A percentile compares a stretch with the other conserved stretches of the same genome.
phyloP scores from a whole-genome alignment of 2,797 vertebrate genomes.

The Cetoscarus ocellatus region DNA sequence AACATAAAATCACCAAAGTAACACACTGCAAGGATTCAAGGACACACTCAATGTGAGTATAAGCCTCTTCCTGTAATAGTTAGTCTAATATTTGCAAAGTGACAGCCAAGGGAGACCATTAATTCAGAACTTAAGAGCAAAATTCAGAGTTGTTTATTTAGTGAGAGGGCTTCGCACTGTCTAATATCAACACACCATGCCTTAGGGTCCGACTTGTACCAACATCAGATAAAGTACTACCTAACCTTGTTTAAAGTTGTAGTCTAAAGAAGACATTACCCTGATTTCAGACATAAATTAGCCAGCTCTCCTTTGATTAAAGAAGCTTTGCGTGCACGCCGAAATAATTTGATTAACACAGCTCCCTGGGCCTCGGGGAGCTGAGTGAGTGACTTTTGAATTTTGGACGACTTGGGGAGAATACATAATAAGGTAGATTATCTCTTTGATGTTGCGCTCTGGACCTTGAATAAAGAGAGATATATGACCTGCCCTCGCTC shows the following conservation, averaged over 20 bases:
- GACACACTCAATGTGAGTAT: slow-evolving; percentile 35
- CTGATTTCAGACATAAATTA: slow-evolving; percentile 53
- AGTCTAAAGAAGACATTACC: slow-evolving; percentile 63
- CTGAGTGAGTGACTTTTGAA: slow-evolving; percentile 62
- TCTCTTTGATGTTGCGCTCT: slow-evolving; percentile 67
- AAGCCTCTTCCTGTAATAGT: slow-evolving; percentile 46
- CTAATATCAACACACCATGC: slow-evolving; percentile 51
- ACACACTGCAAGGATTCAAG: slow-evolving; percentile 49
- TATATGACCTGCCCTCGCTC: slow-evolving; percentile 32
- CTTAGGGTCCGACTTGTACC: slow-evolving; percentile 35
- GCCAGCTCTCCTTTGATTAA: slow-evolving; percentile 59
- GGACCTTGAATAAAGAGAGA: slow-evolving; percentile 52
- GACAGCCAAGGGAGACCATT: slow-evolving; percentile 55
- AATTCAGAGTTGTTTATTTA: slow-evolving; percentile 57
- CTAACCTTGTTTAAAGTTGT: slow-evolving; percentile 54
- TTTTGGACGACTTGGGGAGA: slow-evolving; percentile 60
- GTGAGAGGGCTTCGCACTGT: slow-evolving; percentile 17
- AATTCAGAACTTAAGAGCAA: slow-evolving; percentile 57
- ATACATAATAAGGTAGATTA: slow-evolving; percentile 66
- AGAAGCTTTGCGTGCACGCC: slow-evolving; percentile 58
- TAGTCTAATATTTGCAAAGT: slow-evolving; percentile 65
- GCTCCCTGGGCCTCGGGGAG: slow-evolving; percentile 58
- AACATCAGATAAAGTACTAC: slow-evolving; percentile 50
- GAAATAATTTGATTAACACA: slow-evolving; percentile 71
- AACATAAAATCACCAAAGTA: slow-evolving; percentile 50